Conservation (phyloP, 2,113 vertebrate genomes). For the Tragelaphus scriptus region DNA sequence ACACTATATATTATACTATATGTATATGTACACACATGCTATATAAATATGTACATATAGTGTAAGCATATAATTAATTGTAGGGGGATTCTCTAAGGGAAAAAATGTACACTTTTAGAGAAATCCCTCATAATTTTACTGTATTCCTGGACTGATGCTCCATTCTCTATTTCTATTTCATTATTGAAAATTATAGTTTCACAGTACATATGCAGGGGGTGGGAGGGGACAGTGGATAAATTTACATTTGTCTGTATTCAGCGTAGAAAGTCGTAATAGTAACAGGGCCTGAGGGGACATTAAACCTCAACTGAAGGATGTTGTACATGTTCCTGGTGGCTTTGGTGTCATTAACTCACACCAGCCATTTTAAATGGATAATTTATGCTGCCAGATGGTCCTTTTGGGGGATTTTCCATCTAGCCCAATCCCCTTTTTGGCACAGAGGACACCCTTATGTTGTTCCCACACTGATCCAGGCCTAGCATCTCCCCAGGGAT, state of each 20-base stretch:
- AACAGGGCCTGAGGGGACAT: conserved; percentile 61
- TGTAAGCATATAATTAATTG: background rate
- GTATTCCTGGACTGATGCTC: background rate
- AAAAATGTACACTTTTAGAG: background rate
- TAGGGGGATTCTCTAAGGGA: background rate
- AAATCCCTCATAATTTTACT: background rate
- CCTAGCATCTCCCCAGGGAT: conserved; percentile 54
- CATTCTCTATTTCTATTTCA: background rate
- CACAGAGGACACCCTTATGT: conserved; percentile 61
- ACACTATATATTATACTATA: background rate
- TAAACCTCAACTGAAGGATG: conserved; percentile 53
- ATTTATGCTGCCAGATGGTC: conserved; percentile 69
- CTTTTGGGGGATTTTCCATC: conserved; percentile 65
- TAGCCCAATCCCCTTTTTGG: conserved; percentile 64
- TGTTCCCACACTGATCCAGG: conserved; percentile 59
- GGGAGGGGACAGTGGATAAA: background rate
- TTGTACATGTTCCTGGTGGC: conserved; percentile 59
- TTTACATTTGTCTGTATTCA: conserved; percentile 41
- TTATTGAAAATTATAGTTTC: conserved; percentile 21
- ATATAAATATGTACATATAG: background rate
- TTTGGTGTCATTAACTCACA: conserved; percentile 64
- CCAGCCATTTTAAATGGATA: conserved; percentile 63
- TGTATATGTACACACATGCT: background rate
- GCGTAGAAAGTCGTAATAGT: conserved; percentile 53
- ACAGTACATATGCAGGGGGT: background rate